Percentiles rank a stretch among this genome's conserved stretches.
These are phyloP conservation scores for Micrasema minimum DNA, from an alignment of 1,140 invertebrate genomes.

Conservation along the genomic window DNA sequence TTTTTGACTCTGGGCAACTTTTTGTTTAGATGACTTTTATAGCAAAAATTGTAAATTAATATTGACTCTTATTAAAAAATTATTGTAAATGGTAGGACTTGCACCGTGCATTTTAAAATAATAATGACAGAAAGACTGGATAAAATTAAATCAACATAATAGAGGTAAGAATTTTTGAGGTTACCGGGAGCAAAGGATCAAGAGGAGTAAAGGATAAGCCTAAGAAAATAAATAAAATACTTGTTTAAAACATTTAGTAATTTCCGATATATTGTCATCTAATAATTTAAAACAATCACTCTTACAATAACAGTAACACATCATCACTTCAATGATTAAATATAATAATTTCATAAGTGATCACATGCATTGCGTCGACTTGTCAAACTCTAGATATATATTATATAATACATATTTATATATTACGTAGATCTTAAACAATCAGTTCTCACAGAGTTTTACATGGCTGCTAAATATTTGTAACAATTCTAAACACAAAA, in stretches of 20 bases:
- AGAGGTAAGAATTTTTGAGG: too few relatives aligned
- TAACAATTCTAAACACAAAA: not conserved
- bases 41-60: too few relatives aligned
- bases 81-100: too few relatives aligned
- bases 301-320: slow-evolving; percentile 52
- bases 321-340: slow-evolving; percentile 37
- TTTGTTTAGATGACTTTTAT: too few relatives aligned
- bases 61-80: too few relatives aligned
- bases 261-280: slow-evolving; percentile 53
- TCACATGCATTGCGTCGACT: slow-evolving; percentile 14
- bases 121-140: too few relatives aligned
- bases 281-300: slow-evolving; percentile 53
- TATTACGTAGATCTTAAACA: slow-evolving; percentile 10
- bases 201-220: too few relatives aligned
- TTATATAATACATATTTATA: too few relatives aligned
- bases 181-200: too few relatives aligned
- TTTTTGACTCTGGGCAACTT: too few relatives aligned
- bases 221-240: slow-evolving; percentile 23
- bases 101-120: too few relatives aligned
- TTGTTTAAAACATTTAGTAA: slow-evolving; percentile 48
- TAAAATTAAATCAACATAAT: too few relatives aligned
- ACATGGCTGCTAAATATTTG: not conserved
- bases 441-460: slow-evolving; percentile 17
- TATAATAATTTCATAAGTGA: slow-evolving; percentile 33
- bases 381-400: not conserved